phyloP scores from a whole-genome alignment of 2,797 vertebrate species.

The Gallirallus australis region DNA sequence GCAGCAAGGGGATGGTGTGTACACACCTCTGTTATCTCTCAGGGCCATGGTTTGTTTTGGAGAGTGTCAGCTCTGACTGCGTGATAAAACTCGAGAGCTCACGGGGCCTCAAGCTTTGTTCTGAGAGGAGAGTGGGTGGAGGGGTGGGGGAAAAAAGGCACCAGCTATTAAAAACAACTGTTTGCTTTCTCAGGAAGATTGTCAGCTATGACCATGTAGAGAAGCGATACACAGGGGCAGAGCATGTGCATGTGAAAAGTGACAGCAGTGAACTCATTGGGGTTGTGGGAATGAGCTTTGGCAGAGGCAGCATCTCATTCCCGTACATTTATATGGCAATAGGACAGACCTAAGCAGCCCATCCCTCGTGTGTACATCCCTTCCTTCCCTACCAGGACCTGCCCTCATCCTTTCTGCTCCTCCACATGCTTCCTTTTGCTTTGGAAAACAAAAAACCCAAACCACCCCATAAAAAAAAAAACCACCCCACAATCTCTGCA shows the following conservation, averaged over 20 bases:
- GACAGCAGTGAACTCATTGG: background rate
- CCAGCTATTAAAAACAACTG: background rate
- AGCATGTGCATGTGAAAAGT: background rate
- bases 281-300: background rate
- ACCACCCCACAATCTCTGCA: background rate
- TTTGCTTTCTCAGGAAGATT: background rate
- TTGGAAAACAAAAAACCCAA: background rate
- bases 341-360: background rate
- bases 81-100: background rate
- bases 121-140: background rate
- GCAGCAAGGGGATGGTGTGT: background rate
- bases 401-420: background rate
- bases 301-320: background rate
- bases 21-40: background rate
- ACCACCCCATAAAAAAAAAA: too few relatives aligned
- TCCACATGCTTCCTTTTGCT: background rate
- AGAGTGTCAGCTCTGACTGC: background rate
- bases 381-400: background rate
- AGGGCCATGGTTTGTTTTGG: background rate
- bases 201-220: background rate
- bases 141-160: background rate
- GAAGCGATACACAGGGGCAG: rapidly evolving
- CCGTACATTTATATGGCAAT: rapidly evolving
- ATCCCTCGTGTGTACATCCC: rapidly evolving
- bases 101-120: background rate